Conservation (phyloP, 1,140 invertebrate species). For the Metaphire vulgaris region DNA sequence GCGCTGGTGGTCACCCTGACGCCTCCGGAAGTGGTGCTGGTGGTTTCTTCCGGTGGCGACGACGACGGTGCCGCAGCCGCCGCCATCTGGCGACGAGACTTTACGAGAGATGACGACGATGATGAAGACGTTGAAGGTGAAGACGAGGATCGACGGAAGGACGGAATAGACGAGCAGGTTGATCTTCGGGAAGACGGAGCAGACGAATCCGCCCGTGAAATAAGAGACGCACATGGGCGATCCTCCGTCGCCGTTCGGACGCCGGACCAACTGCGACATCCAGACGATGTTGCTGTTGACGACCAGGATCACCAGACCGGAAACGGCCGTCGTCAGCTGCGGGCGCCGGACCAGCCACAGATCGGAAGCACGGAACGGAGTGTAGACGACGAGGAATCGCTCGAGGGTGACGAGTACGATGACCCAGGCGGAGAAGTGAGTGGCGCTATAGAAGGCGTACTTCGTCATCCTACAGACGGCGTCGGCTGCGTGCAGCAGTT, state of each 20-base stretch:
- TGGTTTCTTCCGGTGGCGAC: too few species aligned
- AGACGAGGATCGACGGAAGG: conserved; percentile 8
- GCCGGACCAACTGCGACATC: neutral
- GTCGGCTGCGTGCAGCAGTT: conserved; percentile 16
- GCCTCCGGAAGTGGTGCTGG: conserved; percentile 1
- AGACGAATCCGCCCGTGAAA: neutral
- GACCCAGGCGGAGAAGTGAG: conserved; percentile 22
- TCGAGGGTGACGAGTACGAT: conserved; percentile 14
- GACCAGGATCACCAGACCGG: conserved; percentile 5
- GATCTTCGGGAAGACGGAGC: conserved; percentile 6
- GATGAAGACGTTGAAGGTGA: conserved; percentile 17
- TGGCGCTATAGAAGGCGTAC: conserved; percentile 20
- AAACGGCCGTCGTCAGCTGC: neutral
- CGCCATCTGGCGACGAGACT: neutral
- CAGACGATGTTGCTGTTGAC: conserved; percentile 15
- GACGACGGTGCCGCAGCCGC: neutral
- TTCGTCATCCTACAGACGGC: neutral
- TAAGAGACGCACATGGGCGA: neutral
- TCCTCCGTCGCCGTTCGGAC: neutral
- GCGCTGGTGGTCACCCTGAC: neutral
- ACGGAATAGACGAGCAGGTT: conserved; percentile 21
- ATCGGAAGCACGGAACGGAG: conserved; percentile 4
- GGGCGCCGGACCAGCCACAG: conserved; percentile 13
- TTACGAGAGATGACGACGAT: conserved; percentile 10
- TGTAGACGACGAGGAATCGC: conserved; percentile 20